phyloP scores from a whole-genome alignment of 1,140 invertebrate species.

The Stegodyphus dumicola region DNA sequence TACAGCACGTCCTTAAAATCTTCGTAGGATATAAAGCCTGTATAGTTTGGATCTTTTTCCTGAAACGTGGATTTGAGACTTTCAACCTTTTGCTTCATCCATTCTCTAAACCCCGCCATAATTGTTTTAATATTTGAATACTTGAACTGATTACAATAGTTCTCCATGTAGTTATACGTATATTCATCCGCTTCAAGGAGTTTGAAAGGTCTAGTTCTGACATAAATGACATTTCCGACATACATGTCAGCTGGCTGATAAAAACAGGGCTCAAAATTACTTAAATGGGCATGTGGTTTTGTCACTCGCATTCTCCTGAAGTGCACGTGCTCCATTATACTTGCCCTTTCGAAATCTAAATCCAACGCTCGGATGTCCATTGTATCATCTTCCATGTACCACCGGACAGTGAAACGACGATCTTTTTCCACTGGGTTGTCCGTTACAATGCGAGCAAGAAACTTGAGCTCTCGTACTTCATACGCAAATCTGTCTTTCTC shows the following conservation, averaged over 20 bases:
- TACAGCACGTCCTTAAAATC: slow-evolving; percentile 23
- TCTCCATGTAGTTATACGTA: slow-evolving; percentile 47
- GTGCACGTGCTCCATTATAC: slow-evolving; percentile 1
- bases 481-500: slow-evolving; percentile 16
- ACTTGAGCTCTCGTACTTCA: slow-evolving; percentile 23
- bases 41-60: slow-evolving; percentile 5
- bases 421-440: slow-evolving; percentile 26
- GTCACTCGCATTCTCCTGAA: slow-evolving; percentile 19
- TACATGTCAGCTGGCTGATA: slow-evolving; percentile 16
- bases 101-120: slow-evolving; percentile 2
- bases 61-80: slow-evolving; percentile 10
- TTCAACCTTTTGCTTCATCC: not conserved
- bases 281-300: not conserved
- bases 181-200: slow-evolving; percentile 40
- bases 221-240: slow-evolving; percentile 27
- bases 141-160: slow-evolving; percentile 26
- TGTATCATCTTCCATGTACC: slow-evolving; percentile 40
- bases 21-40: slow-evolving; percentile 16
- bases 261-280: slow-evolving; percentile 12
- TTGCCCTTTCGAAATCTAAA: not conserved
- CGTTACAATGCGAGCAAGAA: slow-evolving; percentile 17
- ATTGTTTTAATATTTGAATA: slow-evolving; percentile 27
- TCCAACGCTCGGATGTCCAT: slow-evolving; percentile 27
- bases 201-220: not conserved
- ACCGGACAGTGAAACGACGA: slow-evolving; percentile 6